Base-by-base conservation (phyloP, 2,888 invertebrate genomes). In the Scelioninae gen. 1 region DNA sequence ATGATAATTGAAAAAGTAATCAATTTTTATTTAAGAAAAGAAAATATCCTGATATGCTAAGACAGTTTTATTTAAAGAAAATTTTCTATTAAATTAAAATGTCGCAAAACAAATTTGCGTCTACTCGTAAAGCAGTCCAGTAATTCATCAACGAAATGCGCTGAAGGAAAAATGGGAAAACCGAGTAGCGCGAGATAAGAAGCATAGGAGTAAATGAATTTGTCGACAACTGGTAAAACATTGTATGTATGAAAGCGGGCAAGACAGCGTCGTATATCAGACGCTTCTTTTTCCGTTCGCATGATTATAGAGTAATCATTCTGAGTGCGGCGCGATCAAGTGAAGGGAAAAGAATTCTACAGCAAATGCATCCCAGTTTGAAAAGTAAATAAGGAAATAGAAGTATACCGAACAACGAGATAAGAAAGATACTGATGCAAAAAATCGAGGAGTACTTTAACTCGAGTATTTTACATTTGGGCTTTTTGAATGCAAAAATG, bases 241-340 rank as follows among this genome's bases (percentile, higher is more conserved):
- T 49, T 43, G 47, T 56, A 63, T 38, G 49, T 49, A 65, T 45
- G 58, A 60, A 60, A 65, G 71, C 15, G 45, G 38, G 13, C n/a
- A 34, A 49, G 75, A 66, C 65, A 65, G 56, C 49, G 51, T 45
- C 76, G 63, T 76, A 76, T 49, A 60, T 76, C 76, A 76, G 60
- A 13, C 16, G 47, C 43, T 43, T 32, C 34, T 79, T 79, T 72
- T 79, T 79, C 45, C 43, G 65, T 74, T 72, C 66, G 65, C 60
- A 68, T 79, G 83, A 85, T 84, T 85, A 84, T 80, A 83, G 78
- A 86, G 86, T 85, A 86, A 86, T 86, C 86, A 86, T 77, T 76
- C 83, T 83, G 83, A 86, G 87, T 86, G 86, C 84, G 78, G 82
- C 40, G 69, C 81, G 85, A 84, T 85, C 82, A 77, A 77, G 83